Evolutionary conservation across 2,113 vertebrate genomes (phyloP), one percentile per base, ranked within the genome.

Genomic region (Rhagologus leucostigma): DNA sequence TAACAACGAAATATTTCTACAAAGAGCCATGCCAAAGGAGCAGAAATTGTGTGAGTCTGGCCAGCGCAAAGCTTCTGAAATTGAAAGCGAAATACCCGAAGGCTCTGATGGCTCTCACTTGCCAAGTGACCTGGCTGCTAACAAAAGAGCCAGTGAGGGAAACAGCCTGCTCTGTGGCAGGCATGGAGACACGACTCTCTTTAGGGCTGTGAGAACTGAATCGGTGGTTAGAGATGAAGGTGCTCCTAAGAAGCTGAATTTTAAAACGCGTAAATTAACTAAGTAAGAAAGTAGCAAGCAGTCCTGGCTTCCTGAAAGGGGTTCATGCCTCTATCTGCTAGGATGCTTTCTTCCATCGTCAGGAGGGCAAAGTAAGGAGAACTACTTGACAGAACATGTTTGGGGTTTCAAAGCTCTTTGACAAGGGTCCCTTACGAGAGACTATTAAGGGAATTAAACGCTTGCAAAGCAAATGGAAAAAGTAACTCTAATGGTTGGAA

Each of bases 71-170:
- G 81, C 87, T 91, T 30, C 67, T 77, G 59, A 80, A 86, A 84
- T 87, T 87, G 84, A 96, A 94, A 96, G 67, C 4, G 78, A 94
- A 95, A 91, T 84, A 95, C 87, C 84, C 78, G 52, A 96, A 91
- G 74, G 87, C 91, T 93, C 87, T 56, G 67, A 56, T 13, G 39
- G 87, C 50, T 89, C 78, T 93, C 41, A 5, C 83, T 74, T 23
- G 5, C 80, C 24, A 19, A 89, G 80, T 89, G 88, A 94, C 92
- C 92, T 20, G n/a, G 83, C 90, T 93, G 73, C 86, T 85, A 80
- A 91, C 87, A 91, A 93, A 93, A 95, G 60, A 94, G 57, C 39
- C 42, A 16, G 69, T 1, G 5, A 84, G 55, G 62, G 87, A 87
- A 95, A 85, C 9, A 32, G 59, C 52, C 70, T 83, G 67, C 59